A percentile compares a stretch with the other conserved stretches of the same genome.
phyloP scores from a whole-genome alignment of 2,888 invertebrate species.

The Hermaeophaga mercurialis region DNA sequence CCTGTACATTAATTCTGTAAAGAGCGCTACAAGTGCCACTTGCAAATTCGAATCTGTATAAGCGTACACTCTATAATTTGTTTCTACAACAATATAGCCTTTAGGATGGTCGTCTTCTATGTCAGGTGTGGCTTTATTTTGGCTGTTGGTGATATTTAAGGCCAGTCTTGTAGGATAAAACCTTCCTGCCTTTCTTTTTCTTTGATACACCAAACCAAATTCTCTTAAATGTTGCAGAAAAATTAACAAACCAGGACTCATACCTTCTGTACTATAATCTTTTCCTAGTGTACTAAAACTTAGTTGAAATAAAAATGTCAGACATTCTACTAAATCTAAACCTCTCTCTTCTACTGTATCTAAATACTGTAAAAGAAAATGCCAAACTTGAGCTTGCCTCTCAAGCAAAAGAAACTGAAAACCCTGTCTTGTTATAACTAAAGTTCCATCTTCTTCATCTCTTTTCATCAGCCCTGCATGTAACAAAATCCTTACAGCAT shows the following conservation, averaged over 20 bases:
- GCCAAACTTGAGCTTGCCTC: slow-evolving; percentile 95
- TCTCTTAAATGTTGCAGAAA: slow-evolving; percentile 96
- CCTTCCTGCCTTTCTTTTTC: slow-evolving; percentile 90
- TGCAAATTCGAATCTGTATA: slow-evolving; percentile 93
- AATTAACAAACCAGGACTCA: slow-evolving; percentile 83
- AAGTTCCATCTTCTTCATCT: slow-evolving; percentile 80
- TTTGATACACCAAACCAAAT: slow-evolving; percentile 95
- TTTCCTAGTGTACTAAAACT: slow-evolving; percentile 94
- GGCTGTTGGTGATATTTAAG: slow-evolving; percentile 73
- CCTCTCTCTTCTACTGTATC: slow-evolving; percentile 89
- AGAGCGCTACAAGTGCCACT: slow-evolving; percentile 89
- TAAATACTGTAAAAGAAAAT: slow-evolving; percentile 94
- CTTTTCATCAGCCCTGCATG: slow-evolving; percentile 94
- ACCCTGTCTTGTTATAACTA: slow-evolving; percentile 90
- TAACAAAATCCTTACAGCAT: slow-evolving; percentile 90
- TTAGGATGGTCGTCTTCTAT: slow-evolving; percentile 65
- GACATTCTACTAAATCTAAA: slow-evolving; percentile 86
- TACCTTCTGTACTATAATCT: slow-evolving; percentile 95
- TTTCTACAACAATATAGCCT: slow-evolving; percentile 94
- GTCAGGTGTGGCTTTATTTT: slow-evolving; percentile 55
- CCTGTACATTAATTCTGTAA: slow-evolving; percentile 91
- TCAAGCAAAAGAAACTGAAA: slow-evolving; percentile 96
- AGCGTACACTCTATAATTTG: slow-evolving; percentile 94
- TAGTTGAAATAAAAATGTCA: slow-evolving; percentile 94
- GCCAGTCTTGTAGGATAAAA: slow-evolving; percentile 96